Evolutionary conservation across 2,797 vertebrate species (phyloP).

Genomic region (Xenentodon cancila): DNA sequence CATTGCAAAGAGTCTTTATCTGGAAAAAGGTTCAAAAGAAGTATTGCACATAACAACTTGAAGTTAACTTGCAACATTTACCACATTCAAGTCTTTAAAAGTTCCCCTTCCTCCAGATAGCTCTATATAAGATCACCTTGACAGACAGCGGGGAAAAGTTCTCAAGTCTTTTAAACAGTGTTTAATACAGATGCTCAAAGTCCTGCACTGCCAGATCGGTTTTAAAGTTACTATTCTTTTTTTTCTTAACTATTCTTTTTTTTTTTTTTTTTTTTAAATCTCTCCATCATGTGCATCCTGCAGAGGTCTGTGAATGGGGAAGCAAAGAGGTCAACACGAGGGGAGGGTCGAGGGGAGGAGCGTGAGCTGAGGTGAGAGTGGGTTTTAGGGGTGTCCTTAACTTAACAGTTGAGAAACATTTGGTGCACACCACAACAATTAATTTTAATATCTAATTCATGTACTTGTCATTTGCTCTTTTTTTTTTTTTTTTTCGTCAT

Average conservation of each 20-base stretch:
- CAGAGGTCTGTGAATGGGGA: slow-evolving; percentile 97
- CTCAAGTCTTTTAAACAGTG: slow-evolving; percentile 97
- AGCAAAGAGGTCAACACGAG: slow-evolving; percentile 83
- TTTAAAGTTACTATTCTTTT: slow-evolving; percentile 69
- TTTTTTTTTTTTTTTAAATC: slow-evolving; percentile 67
- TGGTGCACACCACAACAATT: slow-evolving; percentile 99
- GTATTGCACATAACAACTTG: slow-evolving; percentile 99
- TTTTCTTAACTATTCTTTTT: background rate
- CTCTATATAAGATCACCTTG: slow-evolving; percentile 76
- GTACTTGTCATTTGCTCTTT: slow-evolving; percentile 82
- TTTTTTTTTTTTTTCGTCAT: slow-evolving; percentile 83
- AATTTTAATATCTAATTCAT: slow-evolving; percentile 88
- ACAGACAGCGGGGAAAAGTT: slow-evolving; percentile 87
- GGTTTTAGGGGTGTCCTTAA: slow-evolving; percentile 76
- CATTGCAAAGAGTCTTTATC: slow-evolving; percentile 99
- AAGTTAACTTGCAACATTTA: slow-evolving; percentile 99
- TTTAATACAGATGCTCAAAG: slow-evolving; percentile 90
- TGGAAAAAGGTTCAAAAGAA: slow-evolving; percentile 99
- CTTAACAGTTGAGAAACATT: slow-evolving; percentile 95
- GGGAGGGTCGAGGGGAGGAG: slow-evolving; percentile 16
- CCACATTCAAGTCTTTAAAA: slow-evolving; percentile 99
- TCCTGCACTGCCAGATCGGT: slow-evolving; percentile 89
- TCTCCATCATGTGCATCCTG: slow-evolving; percentile 87
- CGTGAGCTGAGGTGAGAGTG: slow-evolving; percentile 55
- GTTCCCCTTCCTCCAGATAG: slow-evolving; percentile 93